Evolutionary conservation across 2,113 vertebrate species (phyloP).

Genomic region (Notothenia coriiceps): DNA sequence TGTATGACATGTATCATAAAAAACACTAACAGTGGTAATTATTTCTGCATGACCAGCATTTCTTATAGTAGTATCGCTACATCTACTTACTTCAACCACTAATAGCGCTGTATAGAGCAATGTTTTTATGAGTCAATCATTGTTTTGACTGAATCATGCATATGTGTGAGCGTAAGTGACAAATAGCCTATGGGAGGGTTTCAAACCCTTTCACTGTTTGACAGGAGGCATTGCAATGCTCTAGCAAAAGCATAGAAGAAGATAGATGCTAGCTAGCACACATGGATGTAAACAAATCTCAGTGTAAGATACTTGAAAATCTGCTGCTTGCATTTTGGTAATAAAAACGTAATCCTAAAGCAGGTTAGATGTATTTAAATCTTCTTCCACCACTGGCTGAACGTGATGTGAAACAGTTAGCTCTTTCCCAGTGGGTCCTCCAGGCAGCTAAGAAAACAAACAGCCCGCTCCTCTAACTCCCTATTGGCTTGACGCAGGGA

Average conservation of each 20-base stretch:
- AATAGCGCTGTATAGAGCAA: background rate
- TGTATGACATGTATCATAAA: no score
- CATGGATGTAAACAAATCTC: background rate
- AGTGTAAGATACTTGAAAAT: background rate
- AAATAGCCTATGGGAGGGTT: background rate
- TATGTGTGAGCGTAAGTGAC: background rate
- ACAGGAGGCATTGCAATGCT: no score
- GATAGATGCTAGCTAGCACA: background rate
- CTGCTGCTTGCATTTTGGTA: background rate
- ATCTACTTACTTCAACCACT: no score
- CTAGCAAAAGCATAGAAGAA: background rate
- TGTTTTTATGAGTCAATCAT: background rate
- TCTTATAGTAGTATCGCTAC: no score
- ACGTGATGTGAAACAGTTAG: slow-evolving; percentile 14
- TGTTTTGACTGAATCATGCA: background rate
- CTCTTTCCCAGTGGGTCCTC: slow-evolving; percentile 3
- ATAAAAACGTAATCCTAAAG: background rate
- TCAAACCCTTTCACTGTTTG: background rate
- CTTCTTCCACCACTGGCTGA: background rate
- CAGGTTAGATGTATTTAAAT: background rate
- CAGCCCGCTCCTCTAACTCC: slow-evolving; percentile 33
- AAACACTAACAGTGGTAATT: no score
- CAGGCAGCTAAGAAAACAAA: slow-evolving; percentile 51
- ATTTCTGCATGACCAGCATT: no score
- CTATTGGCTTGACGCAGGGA: slow-evolving; percentile 21